A percentile compares a stretch with the other conserved stretches of the same genome.
Conservation (phyloP, 2,888 invertebrate genomes). For the Drosophila gaucha region DNA sequence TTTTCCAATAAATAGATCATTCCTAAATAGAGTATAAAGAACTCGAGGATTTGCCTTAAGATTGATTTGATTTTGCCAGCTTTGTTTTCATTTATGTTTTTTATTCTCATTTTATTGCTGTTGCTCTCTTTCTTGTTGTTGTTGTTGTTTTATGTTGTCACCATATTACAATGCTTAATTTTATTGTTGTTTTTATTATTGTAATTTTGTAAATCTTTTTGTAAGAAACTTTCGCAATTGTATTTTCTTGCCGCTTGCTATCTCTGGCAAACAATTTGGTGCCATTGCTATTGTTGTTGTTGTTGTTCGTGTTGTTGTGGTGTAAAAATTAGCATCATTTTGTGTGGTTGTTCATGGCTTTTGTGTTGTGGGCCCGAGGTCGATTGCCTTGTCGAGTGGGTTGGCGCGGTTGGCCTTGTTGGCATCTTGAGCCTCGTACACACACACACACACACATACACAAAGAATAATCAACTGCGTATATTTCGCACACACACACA, state of each 20-base stretch:
- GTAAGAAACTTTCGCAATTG: slow-evolving; percentile 75
- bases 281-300: slow-evolving; percentile 22
- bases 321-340: slow-evolving; percentile 74
- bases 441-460: slow-evolving; percentile 29
- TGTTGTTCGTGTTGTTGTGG: slow-evolving; percentile 42
- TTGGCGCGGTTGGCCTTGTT: slow-evolving; percentile 38
- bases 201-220: slow-evolving; percentile 76
- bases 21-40: slow-evolving; percentile 17
- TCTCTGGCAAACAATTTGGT: slow-evolving; percentile 47
- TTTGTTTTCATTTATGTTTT: slow-evolving; percentile 9
- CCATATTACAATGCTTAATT: slow-evolving; percentile 77
- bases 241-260: slow-evolving; percentile 57
- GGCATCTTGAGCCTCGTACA: slow-evolving; percentile 47
- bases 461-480: slow-evolving; percentile 33
- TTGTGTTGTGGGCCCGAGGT: slow-evolving; percentile 55
- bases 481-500: slow-evolving; percentile 1
- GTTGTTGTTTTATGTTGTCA: no score
- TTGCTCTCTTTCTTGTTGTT: slow-evolving; percentile 20
- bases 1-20: neutral
- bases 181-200: slow-evolving; percentile 78
- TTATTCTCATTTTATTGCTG: neutral
- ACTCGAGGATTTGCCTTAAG: slow-evolving; percentile 9
- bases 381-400: slow-evolving; percentile 33
- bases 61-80: slow-evolving; percentile 33
- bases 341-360: slow-evolving; percentile 57